Evolutionary conservation across 1,140 invertebrate genomes (phyloP), one percentile per base, ranked within the genome.

Genomic region (Neodiprion pinetum): DNA sequence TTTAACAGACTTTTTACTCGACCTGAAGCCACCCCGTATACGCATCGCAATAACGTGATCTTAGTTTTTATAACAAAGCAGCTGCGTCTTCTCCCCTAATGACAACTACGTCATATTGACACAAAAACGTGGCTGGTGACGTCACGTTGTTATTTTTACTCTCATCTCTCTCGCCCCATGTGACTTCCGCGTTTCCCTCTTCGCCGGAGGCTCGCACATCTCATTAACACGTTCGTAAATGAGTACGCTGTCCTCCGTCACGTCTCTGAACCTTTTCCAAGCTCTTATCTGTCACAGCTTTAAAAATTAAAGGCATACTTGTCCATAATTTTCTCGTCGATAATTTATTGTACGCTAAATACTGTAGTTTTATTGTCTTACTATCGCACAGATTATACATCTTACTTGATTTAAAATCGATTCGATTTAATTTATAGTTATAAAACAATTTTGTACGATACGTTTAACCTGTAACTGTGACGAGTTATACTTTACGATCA

Each of bases 221-320:
- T 84, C 81, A 79, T 84, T 82, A 83, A 83, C 77, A 68, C 71
- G 68, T 71, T 70, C 73, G 74, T 72, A 78, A 83, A 82, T 80
- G 76, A 81, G 28, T 5, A 40, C 81, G 76, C 72, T 77, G 77
- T 80, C 76, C 78, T 79, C 79, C 74, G 72, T 82, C 78, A 81
- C 77, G 79, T 72, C 28, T 40, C 70, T 71, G 70, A 9, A 14
- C 12, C 48, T 71, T 14, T 71, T 71, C 48, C 23, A 40, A 2
- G 28, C n/a, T 61, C 28, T 61, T 61, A 14, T 61, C 53, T 61
- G 11, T 12, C n/a, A 61, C 53, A 61, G 53, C 53, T 61, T 61
- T 61, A 12, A 61, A 61, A 9, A 61, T 61, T 61, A 61, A 61
- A 61, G 7, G 28, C 28, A 40, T 17, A 14, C 53, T 61, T 14